A percentile compares a stretch with the other conserved stretches of the same genome.
Evolutionary conservation across 1,140 invertebrate species (phyloP).

Genomic region (Gryon sp.): DNA sequence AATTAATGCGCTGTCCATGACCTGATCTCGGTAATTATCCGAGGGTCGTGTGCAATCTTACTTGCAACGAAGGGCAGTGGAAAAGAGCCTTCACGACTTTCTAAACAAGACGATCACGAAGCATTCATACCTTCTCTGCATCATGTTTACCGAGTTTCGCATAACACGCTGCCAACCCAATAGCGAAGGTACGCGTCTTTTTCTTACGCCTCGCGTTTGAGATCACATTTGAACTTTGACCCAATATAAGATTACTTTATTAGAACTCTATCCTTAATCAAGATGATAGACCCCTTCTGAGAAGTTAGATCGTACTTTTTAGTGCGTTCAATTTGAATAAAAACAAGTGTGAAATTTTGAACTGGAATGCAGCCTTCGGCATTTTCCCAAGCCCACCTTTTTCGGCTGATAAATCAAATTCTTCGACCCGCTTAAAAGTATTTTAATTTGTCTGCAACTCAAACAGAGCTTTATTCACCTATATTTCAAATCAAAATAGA

Average conservation of each 20-base stretch:
- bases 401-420: conserved; percentile 8
- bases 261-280: conserved; percentile 13
- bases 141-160: not conserved
- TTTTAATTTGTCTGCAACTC: too few species aligned
- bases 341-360: conserved; percentile 10
- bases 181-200: too few species aligned
- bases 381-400: conserved; percentile 10
- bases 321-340: conserved; percentile 9
- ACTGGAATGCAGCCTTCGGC: conserved; percentile 1
- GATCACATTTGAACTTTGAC: conserved; percentile 8
- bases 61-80: conserved; percentile 30
- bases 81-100: conserved; percentile 28
- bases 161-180: not conserved
- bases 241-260: conserved; percentile 26
- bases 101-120: conserved; percentile 40
- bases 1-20: conserved; percentile 63
- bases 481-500: too few species aligned
- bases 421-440: too few species aligned
- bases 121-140: conserved; percentile 13
- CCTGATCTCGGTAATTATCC: conserved; percentile 61
- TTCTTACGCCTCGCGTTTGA: not conserved
- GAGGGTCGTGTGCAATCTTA: conserved; percentile 37
- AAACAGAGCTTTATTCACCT: too few species aligned
- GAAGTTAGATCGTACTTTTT: not conserved
- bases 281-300: conserved; percentile 12